Evolutionary conservation across 2,113 vertebrate genomes (phyloP).

Genomic region (Toxotes chatareus): DNA sequence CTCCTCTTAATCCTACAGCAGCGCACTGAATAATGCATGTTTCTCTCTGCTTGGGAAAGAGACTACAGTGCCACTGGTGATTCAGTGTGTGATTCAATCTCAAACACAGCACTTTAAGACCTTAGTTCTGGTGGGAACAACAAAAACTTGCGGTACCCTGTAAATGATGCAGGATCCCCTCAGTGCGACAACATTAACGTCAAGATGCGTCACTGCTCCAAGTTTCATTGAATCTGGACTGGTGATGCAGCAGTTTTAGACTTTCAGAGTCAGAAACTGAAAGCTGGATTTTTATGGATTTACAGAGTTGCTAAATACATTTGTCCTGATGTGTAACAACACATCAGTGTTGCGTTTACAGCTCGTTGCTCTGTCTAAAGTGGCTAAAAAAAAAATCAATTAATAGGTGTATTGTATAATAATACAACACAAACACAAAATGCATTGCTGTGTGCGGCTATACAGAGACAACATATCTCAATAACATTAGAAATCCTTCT

Average conservation of each 20-base stretch:
- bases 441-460: too few species aligned
- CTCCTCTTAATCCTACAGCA: constrained; percentile 53
- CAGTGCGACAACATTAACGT: neutral
- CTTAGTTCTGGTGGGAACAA: neutral
- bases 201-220: constrained; percentile 10
- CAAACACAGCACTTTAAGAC: neutral
- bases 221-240: neutral
- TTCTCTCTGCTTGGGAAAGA: constrained; percentile 3
- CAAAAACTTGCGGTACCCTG: neutral
- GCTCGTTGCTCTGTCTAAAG: too few species aligned
- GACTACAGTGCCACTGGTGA: constrained; percentile 29
- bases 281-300: neutral
- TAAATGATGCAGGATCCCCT: constrained; percentile 27
- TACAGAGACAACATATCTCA: too few species aligned
- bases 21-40: constrained; percentile 61
- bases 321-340: neutral
- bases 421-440: too few species aligned
- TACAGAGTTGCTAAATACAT: too few species aligned
- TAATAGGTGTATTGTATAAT: too few species aligned
- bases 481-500: too few species aligned
- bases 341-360: too few species aligned
- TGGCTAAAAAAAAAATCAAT: too few species aligned
- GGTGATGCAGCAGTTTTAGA: neutral
- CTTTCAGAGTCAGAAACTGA: neutral
- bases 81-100: constrained; percentile 44